These are phyloP conservation scores for Danio jaintianensis DNA, from an alignment of 2,797 vertebrate species.

Conservation along the genomic window DNA sequence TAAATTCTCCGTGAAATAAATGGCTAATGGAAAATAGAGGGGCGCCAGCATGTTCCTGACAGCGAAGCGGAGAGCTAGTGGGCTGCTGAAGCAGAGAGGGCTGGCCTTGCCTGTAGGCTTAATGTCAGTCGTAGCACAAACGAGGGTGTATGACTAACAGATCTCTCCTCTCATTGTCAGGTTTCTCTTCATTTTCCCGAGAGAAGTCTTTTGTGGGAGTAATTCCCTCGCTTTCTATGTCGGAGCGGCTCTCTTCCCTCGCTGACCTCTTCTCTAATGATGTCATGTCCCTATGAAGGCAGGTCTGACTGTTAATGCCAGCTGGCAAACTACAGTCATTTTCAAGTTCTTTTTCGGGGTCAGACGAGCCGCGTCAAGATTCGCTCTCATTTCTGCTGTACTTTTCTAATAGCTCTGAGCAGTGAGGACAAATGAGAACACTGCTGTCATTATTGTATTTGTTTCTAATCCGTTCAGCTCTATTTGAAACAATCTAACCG, in stretches of 20 bases:
- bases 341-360: constrained; percentile 42
- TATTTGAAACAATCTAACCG: constrained; percentile 11
- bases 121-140: constrained; percentile 55
- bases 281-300: constrained; percentile 51
- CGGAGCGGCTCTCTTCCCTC: constrained; percentile 30
- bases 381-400: constrained; percentile 14
- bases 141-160: constrained; percentile 53
- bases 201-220: constrained; percentile 43
- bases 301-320: constrained; percentile 49
- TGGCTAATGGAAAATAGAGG: constrained; percentile 81
- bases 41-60: constrained; percentile 70
- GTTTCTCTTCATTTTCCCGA: constrained; percentile 42
- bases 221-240: constrained; percentile 40
- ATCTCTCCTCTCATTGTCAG: constrained; percentile 47
- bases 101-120: constrained; percentile 59
- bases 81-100: constrained; percentile 63
- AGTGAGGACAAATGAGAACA: not conserved
- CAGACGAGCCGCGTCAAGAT: constrained; percentile 18
- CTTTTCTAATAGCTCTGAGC: constrained; percentile 15
- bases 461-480: not conserved
- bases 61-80: constrained; percentile 66
- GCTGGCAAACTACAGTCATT: constrained; percentile 47
- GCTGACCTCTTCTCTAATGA: constrained; percentile 50
- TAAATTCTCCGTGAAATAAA: constrained; percentile 86
- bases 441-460: not conserved